Evolutionary conservation across 1,140 invertebrate species (phyloP).

Genomic region (Drosophila quadrilineata): DNA sequence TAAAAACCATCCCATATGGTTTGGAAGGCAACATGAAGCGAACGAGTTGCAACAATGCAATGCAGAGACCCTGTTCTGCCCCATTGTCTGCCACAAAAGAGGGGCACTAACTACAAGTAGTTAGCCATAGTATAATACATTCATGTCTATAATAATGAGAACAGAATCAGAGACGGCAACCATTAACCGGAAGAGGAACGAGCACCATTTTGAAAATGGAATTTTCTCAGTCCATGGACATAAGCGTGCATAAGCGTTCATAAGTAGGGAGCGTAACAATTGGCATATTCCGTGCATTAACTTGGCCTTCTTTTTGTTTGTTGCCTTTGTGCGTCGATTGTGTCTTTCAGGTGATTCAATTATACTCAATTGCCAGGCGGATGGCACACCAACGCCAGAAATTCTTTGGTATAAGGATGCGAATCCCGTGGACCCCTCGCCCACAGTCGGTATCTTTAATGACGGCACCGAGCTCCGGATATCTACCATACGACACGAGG

Average conservation of each 20-base stretch:
- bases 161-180: slow-evolving; percentile 7
- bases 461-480: slow-evolving; percentile 95
- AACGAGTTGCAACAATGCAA: slow-evolving; percentile 45
- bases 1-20: slow-evolving; percentile 44
- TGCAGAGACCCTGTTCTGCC: slow-evolving; percentile 33
- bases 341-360: slow-evolving; percentile 90
- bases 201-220: slow-evolving; percentile 15
- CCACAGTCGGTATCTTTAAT: slow-evolving; percentile 93
- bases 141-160: background rate
- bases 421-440: slow-evolving; percentile 92
- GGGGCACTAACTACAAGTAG: slow-evolving; percentile 22
- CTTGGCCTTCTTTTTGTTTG: slow-evolving; percentile 40
- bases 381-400: slow-evolving; percentile 94
- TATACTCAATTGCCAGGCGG: slow-evolving; percentile 96
- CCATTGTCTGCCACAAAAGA: slow-evolving; percentile 60
- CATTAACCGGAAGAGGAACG: slow-evolving; percentile 26
- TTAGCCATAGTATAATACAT: slow-evolving; percentile 4
- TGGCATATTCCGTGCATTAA: slow-evolving; percentile 70
- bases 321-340: slow-evolving; percentile 4
- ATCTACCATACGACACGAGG: slow-evolving; percentile 93
- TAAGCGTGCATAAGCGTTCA: background rate
- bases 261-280: slow-evolving; percentile 53
- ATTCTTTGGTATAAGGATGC: slow-evolving; percentile 95
- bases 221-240: slow-evolving; percentile 6
- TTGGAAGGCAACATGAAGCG: slow-evolving; percentile 21